Percentiles rank a stretch among this genome's conserved stretches.
Evolutionary conservation across 2,888 invertebrate genomes (phyloP).

Genomic region (Sesamia inferens): DNA sequence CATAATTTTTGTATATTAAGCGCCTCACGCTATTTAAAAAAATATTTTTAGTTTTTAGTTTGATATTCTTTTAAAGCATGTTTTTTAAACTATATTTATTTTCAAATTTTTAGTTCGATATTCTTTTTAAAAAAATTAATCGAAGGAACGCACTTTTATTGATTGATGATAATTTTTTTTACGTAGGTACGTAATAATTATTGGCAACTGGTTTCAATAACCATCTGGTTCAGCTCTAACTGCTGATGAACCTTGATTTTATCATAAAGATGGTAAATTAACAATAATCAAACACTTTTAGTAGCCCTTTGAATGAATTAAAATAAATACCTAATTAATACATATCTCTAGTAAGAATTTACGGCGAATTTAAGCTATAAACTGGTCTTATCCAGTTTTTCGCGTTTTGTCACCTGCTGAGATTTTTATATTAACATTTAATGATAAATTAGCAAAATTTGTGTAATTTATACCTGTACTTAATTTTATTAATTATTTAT

Average conservation of each 20-base stretch:
- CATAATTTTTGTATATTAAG: no score
- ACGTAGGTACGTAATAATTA: no score
- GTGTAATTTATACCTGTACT: neutral
- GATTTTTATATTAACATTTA: neutral
- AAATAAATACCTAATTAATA: neutral
- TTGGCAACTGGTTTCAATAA: constrained; percentile 11
- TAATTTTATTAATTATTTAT: no score
- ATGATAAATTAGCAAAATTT: neutral
- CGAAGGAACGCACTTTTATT: no score
- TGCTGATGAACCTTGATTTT: constrained; percentile 32
- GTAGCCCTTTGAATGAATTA: neutral
- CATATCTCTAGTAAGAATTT: constrained; percentile 7
- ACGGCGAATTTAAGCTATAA: constrained; percentile 17
- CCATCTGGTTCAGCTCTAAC: constrained; percentile 5
- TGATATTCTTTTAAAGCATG: no score
- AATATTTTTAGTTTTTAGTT: no score
- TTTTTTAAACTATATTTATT: no score
- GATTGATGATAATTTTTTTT: no score
- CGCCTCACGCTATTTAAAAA: no score
- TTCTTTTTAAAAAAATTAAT: no score
- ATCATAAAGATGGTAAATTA: constrained; percentile 19
- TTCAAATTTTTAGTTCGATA: no score
- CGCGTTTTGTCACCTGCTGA: constrained; percentile 3
- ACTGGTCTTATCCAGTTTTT: constrained; percentile 18
- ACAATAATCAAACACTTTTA: neutral